A percentile compares a stretch with the other conserved stretches of the same genome.
These are phyloP conservation scores for Gavialis gangeticus DNA, from an alignment of 2,113 vertebrate genomes.

Conservation along the genomic window DNA sequence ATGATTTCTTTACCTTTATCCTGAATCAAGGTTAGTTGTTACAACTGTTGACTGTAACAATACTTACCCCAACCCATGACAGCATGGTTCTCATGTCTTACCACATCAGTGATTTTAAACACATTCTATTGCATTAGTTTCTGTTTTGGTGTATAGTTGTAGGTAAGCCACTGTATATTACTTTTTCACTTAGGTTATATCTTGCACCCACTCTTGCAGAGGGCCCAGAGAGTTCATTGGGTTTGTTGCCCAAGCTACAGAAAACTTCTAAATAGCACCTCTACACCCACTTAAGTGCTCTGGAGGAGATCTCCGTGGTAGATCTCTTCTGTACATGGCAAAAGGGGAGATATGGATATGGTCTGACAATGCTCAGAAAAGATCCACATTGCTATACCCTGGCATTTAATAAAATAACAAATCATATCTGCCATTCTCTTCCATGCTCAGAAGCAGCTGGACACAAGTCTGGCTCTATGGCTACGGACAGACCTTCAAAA, in stretches of 20 bases:
- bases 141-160: neutral
- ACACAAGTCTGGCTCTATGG: too few species aligned
- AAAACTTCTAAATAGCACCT: neutral
- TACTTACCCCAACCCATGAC: neutral
- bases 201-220: neutral
- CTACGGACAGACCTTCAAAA: too few species aligned
- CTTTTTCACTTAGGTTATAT: neutral
- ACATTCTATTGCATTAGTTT: neutral
- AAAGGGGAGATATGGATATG: neutral
- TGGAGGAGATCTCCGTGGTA: neutral
- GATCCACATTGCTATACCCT: neutral
- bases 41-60: neutral
- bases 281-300: fast-evolving
- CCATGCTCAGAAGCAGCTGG: neutral
- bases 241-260: neutral
- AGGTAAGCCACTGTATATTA: neutral
- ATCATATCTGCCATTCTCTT: neutral
- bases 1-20: neutral
- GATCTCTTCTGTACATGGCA: neutral
- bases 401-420: neutral
- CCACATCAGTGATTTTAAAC: neutral
- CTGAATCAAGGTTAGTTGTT: neutral
- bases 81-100: neutral
- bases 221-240: neutral
- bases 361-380: neutral